These are phyloP conservation scores for Littorina saxatilis DNA, from an alignment of 1,140 invertebrate species.

Conservation along the genomic window DNA sequence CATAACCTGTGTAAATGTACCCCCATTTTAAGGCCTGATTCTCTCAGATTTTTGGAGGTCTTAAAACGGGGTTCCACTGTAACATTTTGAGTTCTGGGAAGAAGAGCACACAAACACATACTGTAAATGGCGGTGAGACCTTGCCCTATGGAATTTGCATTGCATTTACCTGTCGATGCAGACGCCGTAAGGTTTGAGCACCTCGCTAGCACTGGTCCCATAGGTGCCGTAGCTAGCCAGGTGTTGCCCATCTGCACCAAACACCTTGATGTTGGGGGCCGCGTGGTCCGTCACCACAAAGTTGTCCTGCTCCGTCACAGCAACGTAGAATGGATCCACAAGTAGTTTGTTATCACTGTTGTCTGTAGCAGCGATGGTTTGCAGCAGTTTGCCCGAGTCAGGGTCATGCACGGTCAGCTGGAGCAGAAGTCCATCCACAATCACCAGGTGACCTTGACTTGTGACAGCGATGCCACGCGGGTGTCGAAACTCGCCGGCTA, in stretches of 20 bases:
- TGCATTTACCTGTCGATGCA: constrained; percentile 59
- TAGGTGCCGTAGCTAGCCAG: constrained; percentile 64
- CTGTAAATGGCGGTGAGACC: too few species aligned
- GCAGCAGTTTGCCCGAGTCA: constrained; percentile 53
- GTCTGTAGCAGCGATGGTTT: constrained; percentile 59
- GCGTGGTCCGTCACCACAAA: constrained; percentile 70
- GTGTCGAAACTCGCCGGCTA: constrained; percentile 66
- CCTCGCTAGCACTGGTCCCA: constrained; percentile 62
- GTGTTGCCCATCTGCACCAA: constrained; percentile 53
- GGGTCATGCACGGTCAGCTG: constrained; percentile 64
- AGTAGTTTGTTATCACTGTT: constrained; percentile 52
- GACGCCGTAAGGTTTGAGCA: constrained; percentile 70
- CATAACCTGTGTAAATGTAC: too few species aligned
- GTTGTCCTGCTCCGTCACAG: constrained; percentile 56
- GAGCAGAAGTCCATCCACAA: constrained; percentile 64
- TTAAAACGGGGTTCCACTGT: too few species aligned
- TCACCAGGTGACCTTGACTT: constrained; percentile 64
- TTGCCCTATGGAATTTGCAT: too few species aligned
- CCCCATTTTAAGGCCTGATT: too few species aligned
- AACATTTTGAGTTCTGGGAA: too few species aligned
- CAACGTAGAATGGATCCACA: constrained; percentile 69
- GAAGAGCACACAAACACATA: too few species aligned
- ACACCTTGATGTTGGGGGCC: constrained; percentile 70
- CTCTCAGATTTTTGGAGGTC: too few species aligned
- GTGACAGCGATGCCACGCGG: constrained; percentile 68